phyloP scores from a whole-genome alignment of 2,113 vertebrate species.

The Panurus biarmicus region DNA sequence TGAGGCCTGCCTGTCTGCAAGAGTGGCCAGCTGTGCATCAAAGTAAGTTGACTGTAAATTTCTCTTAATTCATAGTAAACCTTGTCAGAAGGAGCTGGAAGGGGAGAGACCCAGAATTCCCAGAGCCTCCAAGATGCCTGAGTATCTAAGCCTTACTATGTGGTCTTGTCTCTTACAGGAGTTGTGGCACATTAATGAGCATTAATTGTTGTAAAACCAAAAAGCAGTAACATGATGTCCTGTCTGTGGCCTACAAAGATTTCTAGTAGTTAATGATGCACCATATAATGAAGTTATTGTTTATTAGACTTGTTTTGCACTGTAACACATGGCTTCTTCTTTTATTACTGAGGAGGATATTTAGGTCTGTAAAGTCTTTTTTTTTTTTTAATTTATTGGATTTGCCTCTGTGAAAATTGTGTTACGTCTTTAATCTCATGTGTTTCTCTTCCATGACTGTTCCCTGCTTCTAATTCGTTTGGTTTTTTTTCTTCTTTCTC shows the following conservation, averaged over 20 bases:
- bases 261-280: background rate
- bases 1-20: background rate
- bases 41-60: background rate
- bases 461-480: background rate
- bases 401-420: background rate
- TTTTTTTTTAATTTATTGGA: background rate
- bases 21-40: background rate
- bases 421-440: background rate
- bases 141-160: background rate
- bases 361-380: background rate
- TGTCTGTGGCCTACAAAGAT: background rate
- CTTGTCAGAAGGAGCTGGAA: background rate
- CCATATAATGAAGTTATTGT: background rate
- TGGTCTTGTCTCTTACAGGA: background rate
- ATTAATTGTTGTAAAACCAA: background rate
- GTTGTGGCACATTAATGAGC: background rate
- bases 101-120: background rate
- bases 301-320: background rate
- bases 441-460: background rate
- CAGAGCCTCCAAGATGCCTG: background rate
- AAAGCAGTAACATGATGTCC: background rate
- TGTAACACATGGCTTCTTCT: background rate
- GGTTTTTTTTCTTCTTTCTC: accelerated
- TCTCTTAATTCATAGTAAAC: background rate
- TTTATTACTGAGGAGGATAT: background rate